A percentile compares a stretch with the other conserved stretches of the same genome.
phyloP scores from a whole-genome alignment of 2,888 invertebrate genomes.

The Bombyx huttoni region DNA sequence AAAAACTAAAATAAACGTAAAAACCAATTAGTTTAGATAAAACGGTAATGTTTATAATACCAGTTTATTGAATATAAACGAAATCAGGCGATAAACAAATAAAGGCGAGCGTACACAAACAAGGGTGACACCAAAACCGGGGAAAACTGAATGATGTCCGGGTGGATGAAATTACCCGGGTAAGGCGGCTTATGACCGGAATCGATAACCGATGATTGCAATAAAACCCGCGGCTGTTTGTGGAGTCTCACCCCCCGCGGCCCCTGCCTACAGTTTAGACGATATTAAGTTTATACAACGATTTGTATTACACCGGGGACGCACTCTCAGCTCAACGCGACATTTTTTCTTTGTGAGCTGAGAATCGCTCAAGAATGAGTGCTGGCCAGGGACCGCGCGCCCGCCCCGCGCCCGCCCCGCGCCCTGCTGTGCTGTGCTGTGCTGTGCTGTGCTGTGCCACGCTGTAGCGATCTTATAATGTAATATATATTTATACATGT shows the following conservation, averaged over 20 bases:
- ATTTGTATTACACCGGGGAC: constrained; percentile 56
- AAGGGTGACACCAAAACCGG: no score
- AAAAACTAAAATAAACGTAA: no score
- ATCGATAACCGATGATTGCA: constrained; percentile 59
- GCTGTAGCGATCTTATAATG: no score
- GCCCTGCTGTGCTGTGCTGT: constrained; percentile 6
- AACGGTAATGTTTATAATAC: no score
- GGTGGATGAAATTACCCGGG: constrained; percentile 36
- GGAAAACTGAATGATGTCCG: no score
- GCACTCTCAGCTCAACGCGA: constrained; percentile 7
- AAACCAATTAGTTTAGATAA: no score
- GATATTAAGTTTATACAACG: constrained; percentile 69
- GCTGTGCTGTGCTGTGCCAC: no score
- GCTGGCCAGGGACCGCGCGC: constrained; percentile 8
- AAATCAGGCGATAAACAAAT: no score
- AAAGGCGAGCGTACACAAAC: no score
- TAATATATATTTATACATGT: no score
- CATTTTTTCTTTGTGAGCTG: not conserved
- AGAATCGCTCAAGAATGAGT: no score
- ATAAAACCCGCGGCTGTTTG: constrained; percentile 60
- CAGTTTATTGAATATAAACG: no score
- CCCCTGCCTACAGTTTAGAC: constrained; percentile 45
- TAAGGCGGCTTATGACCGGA: constrained; percentile 44
- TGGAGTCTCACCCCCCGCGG: constrained; percentile 12
- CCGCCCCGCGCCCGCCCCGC: constrained; percentile 14